Evolutionary conservation across 2,113 vertebrate genomes (phyloP).

Genomic region (Hemichromis elongatus): DNA sequence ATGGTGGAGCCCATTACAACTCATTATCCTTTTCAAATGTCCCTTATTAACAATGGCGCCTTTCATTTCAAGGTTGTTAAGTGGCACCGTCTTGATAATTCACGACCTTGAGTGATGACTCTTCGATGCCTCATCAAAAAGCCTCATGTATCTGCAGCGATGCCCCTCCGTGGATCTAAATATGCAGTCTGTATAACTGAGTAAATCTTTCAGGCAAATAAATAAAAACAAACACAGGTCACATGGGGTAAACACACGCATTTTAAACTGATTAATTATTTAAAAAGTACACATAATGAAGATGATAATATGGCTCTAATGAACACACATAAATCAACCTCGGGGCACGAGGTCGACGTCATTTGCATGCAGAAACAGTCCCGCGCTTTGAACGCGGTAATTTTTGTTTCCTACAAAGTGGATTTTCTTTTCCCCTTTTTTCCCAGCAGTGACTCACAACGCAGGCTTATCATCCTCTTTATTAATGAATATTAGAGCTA

Average conservation of each 20-base stretch:
- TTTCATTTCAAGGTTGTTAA: slow-evolving; percentile 67
- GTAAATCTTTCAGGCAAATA: not conserved
- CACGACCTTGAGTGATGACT: not conserved
- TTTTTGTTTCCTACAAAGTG: not conserved
- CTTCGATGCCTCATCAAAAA: slow-evolving; percentile 3
- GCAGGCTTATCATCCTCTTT: not conserved
- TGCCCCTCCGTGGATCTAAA: not conserved
- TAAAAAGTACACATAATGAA: not conserved
- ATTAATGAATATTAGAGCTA: not conserved
- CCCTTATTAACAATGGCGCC: slow-evolving; percentile 47
- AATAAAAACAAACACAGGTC: not conserved
- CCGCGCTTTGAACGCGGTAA: not conserved
- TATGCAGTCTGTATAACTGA: not conserved
- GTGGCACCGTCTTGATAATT: slow-evolving; percentile 23
- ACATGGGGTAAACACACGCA: not conserved
- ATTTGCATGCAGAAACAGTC: slow-evolving; percentile 10
- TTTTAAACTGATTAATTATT: not conserved
- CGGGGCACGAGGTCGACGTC: not conserved
- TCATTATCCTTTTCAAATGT: slow-evolving; percentile 44
- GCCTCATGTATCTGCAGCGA: not conserved
- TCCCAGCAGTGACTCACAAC: not conserved
- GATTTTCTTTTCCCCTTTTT: not conserved
- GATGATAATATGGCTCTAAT: not conserved
- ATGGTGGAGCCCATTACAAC: slow-evolving; percentile 16
- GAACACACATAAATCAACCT: not conserved